Evolutionary conservation across 2,888 invertebrate species (phyloP), one percentile per base, ranked within the genome.

Genomic region (Hydrotaea diabolus): DNA sequence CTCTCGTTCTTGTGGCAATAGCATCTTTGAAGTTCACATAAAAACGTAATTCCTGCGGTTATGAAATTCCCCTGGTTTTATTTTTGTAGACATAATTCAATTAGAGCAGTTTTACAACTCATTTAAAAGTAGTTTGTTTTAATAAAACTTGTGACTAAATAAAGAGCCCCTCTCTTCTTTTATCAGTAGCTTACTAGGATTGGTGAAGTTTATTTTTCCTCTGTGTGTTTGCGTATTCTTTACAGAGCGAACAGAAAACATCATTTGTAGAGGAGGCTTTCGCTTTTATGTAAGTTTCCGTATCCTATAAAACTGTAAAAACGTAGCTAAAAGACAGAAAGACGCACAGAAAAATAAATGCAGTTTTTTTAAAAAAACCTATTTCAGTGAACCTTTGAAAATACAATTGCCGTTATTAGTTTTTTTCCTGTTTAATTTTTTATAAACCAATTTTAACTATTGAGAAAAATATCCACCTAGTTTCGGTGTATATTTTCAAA

Each of bases 91-190:
- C 53, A 72, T 39, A 62, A 80, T 72, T 80, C 36, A 80, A 76
- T 80, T 76, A 76, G 62, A 76, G 62, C 49, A 80, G 62, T 76
- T 76, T 80, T 72, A 62, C 23, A 71, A 80, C 62, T 62, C 71
- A 21, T 80, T 80, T 59, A 39, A 80, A 75, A 76, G 71, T 76
- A 72, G 71, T 76, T 80, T 72, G 62, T 72, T 64, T 71, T 53
- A 71, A 76, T 62, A 59, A 74, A 78, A 73, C 64, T 83, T 79
- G 39, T 59, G 43, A 69, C 46, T 59, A 62, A 74, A 74, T 74
- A 49, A n/a, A 64, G 9, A 66, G 15, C 4, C 36, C 9, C 43
- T 49, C 49, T 26, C 49, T 59, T 8, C 59, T 26, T 59, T 59
- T 15, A 26, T 59, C 59, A 59, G 9, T 59, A 59, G 7, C 26